Base-by-base conservation (phyloP, 2,888 invertebrate species). In the Hypercompe scribonia region DNA sequence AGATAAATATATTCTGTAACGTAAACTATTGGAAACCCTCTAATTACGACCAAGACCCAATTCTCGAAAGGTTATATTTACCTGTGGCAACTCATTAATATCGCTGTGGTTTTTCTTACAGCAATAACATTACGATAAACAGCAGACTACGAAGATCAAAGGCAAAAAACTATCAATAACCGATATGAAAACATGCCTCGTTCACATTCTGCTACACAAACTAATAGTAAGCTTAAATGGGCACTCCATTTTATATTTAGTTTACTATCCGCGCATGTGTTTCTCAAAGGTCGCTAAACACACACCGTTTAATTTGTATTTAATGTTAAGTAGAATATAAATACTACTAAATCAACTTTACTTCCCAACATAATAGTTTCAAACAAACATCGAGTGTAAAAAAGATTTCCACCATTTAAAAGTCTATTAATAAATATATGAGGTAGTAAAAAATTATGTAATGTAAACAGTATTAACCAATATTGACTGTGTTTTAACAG, bases 181-280 rank as follows among this genome's bases (percentile, higher is more conserved):
- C 69, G 72, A 74, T 84, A 77, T 71, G n/a, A 68, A 74, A 77
- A 83, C 80, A 84, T 70, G 36, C 54, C 67, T 64, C 72, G 36
- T 65, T 71, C 78, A 77, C 76, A 74, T 80, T 78, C 74, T 72
- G 65, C 61, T 74, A 74, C 71, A 72, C 75, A 78, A 77, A 76
- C 69, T 75, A 78, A 78, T 71, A 77, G 72, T 73, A 69, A 77
- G 78, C 76, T 77, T 75, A 84, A 82, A 80, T 78, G 81, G 80
- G 77, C 71, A 77, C 74, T 78, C 72, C 73, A 75, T 75, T 75
- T 75, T 42, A 69, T 61, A 79, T 79, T 76, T 75, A 76, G 76
- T 82, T 84, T 82, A 82, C 42, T 72, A 54, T 68, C 54, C 54
- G 24, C 21, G 24, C 24, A 68, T 68, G 50, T 33, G 73, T 7